Percentiles rank a stretch among this genome's conserved stretches.
Evolutionary conservation across 2,797 vertebrate species (phyloP).

Genomic region (Thalassophryne amazonica): DNA sequence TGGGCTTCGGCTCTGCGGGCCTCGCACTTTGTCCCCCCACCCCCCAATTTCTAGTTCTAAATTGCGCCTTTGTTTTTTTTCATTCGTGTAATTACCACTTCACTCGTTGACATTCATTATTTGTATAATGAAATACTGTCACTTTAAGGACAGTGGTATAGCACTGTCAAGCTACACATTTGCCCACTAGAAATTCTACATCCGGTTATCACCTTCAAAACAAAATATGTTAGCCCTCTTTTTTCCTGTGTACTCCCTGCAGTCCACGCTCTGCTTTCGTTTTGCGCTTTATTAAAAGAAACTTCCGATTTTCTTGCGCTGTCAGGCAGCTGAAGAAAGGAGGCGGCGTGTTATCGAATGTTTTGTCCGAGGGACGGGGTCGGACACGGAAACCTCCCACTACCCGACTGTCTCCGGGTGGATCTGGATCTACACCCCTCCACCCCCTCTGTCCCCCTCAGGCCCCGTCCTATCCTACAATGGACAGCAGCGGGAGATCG

Average conservation of each 20-base stretch:
- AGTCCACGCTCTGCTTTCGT: rapidly evolving
- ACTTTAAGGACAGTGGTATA: too few relatives aligned
- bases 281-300: conserved; percentile 12
- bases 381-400: conserved; percentile 2
- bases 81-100: too few relatives aligned
- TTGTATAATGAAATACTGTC: too few relatives aligned
- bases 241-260: rapidly evolving
- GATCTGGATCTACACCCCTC: too few relatives aligned
- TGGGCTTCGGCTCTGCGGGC: too few relatives aligned
- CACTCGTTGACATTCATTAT: too few relatives aligned
- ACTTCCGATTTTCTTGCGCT: conserved; percentile 2
- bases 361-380: conserved; percentile 18
- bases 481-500: conserved; percentile 39
- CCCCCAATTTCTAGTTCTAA: too few relatives aligned
- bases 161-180: rapidly evolving
- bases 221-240: conserved; percentile 9
- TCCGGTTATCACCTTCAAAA: conserved; percentile 35
- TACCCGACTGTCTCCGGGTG: neutral
- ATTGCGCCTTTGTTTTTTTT: too few relatives aligned
- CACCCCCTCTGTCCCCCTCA: conserved; percentile 5
- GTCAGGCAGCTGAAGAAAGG: conserved; percentile 19
- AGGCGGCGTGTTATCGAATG: conserved; percentile 14
- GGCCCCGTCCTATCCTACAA: conserved; percentile 25
- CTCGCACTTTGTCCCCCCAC: too few relatives aligned
- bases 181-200: rapidly evolving